phyloP scores from a whole-genome alignment of 2,888 invertebrate genomes.

The Melitaea athalia region DNA sequence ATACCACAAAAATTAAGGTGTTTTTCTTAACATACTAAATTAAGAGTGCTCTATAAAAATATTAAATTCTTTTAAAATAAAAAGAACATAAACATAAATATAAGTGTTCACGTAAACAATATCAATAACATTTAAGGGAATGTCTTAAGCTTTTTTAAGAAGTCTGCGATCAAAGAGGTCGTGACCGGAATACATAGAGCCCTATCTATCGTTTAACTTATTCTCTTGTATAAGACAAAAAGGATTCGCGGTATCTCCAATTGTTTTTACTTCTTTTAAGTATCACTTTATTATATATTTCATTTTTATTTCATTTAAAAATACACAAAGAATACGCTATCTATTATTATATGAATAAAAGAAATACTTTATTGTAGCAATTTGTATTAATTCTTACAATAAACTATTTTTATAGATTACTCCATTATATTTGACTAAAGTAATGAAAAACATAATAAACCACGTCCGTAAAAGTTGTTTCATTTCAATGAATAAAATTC shows the following conservation, averaged over 20 bases:
- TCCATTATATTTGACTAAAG: no score
- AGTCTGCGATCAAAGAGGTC: slow-evolving; percentile 32
- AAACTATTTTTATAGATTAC: no score
- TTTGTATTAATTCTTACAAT: no score
- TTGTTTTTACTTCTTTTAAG: background rate
- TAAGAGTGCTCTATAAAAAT: background rate
- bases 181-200: slow-evolving; percentile 34
- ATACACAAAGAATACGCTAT: no score
- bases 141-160: slow-evolving; percentile 27
- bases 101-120: slow-evolving; percentile 18
- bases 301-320: background rate
- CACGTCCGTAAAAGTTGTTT: no score
- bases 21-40: background rate
- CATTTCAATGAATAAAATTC: no score
- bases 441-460: no score
- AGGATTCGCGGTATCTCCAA: background rate
- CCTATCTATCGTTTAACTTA: slow-evolving; percentile 42
- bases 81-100: background rate
- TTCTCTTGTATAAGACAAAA: slow-evolving; percentile 21
- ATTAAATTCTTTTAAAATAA: background rate
- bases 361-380: no score
- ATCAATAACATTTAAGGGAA: slow-evolving; percentile 18
- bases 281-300: background rate
- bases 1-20: no score
- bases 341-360: no score